Evolutionary conservation across 1,140 invertebrate genomes (phyloP), one percentile per base, ranked within the genome.

Genomic region (Patella vulgata): DNA sequence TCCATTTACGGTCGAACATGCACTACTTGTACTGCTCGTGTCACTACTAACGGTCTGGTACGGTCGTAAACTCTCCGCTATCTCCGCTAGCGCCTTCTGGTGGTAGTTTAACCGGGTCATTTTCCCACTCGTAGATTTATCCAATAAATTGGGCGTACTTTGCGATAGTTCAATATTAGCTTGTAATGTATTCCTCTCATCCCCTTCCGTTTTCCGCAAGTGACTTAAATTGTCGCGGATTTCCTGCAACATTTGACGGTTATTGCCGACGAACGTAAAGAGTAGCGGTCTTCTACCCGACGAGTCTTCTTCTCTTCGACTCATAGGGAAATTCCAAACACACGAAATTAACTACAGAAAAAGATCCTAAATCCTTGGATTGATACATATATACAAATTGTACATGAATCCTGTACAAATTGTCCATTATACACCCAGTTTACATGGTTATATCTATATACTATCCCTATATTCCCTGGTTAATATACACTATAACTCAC

Each of bases 41-140:
- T 66, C 73, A 44, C 71, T 77, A 39, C 50, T 68, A 39, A 59
- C 89, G 59, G 92, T 92, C 51, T 92, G 92, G 81, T 93, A 95
- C 44, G 92, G 92, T 72, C 91, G 86, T 66, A 95, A 83, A 47
- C 92, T 93, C 78, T 93, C 93, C 56, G 92, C 88, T 77, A 95
- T 95, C 84, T 93, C 90, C 82, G 91, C 91, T 83, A 95, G 87
- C 74, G 92, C 92, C 85, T 94, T 93, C 81, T 93, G 91, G 84
- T 92, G 90, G 84, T 94, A 94, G 46, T 71, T 67, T 12, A 66
- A 44, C 33, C 33, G 33, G 14, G 6, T 8, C n/a, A 68, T 33
- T 2, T 59, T 65, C 59, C 61, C 63, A n/a, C 62, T 63, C 40
- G 56, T 53, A 33, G 57, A 56, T 53, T 70, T 70, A 48, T 73